These are phyloP conservation scores for Eretmochelys imbricata DNA, from an alignment of 2,113 vertebrate genomes.

Conservation along the genomic window DNA sequence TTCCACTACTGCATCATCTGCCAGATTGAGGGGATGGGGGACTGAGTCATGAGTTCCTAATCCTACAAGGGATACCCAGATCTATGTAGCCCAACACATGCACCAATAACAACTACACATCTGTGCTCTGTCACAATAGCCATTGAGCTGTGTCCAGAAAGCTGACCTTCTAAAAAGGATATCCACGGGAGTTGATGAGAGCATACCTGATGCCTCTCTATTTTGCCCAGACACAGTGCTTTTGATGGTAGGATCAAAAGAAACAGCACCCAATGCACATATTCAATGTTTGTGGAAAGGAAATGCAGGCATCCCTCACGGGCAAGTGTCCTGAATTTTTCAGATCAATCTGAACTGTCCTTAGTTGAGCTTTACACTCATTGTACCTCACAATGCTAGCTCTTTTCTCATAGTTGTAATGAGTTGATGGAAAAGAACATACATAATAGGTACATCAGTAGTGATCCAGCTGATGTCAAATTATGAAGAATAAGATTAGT, in stretches of 20 bases:
- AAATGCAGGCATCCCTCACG: background rate
- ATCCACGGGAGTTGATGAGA: background rate
- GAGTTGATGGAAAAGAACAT: constrained; percentile 40
- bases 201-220: background rate
- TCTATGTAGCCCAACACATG: background rate
- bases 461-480: constrained; percentile 32
- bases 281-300: background rate
- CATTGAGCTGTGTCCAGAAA: background rate
- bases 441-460: constrained; percentile 16
- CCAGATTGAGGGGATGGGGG: constrained; percentile 9
- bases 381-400: constrained; percentile 5
- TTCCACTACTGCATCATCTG: background rate
- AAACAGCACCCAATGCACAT: background rate
- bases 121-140: background rate
- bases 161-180: background rate
- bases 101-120: background rate
- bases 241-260: background rate
- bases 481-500: constrained; percentile 25
- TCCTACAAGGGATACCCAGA: constrained; percentile 14
- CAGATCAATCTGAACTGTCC: background rate
- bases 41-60: constrained; percentile 41
- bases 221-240: background rate
- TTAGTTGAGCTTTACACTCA: constrained; percentile 20
- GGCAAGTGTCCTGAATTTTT: background rate
- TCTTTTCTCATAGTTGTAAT: constrained; percentile 34